phyloP scores from a whole-genome alignment of 2,113 vertebrate species.

The Ondatra zibethicus region DNA sequence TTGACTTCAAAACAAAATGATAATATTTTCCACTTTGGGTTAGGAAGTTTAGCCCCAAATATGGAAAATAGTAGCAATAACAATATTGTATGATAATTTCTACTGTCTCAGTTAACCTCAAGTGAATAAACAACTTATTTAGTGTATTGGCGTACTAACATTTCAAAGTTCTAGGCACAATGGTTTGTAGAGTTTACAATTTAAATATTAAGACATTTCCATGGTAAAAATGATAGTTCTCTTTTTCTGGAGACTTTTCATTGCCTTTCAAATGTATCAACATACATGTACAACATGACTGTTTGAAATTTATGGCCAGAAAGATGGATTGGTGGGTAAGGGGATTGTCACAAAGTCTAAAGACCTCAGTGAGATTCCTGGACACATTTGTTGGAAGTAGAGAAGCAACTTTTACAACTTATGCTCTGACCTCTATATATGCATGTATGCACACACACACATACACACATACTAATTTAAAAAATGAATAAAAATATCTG shows the following conservation, averaged over 20 bases:
- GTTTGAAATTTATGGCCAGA: background rate
- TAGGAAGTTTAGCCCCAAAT: background rate
- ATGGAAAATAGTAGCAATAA: constrained; percentile 6
- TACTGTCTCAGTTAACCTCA: background rate
- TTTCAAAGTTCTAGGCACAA: constrained; percentile 50
- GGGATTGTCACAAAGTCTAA: background rate
- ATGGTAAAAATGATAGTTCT: background rate
- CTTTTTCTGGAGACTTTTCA: background rate
- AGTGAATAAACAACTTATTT: constrained; percentile 33
- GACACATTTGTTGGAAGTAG: background rate
- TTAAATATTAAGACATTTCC: background rate
- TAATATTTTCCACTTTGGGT: background rate
- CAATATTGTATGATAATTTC: constrained; percentile 18
- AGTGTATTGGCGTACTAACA: background rate
- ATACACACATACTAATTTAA: background rate
- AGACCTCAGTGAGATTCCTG: background rate
- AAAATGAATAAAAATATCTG: background rate
- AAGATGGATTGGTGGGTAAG: background rate
- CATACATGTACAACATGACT: background rate
- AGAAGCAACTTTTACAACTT: background rate
- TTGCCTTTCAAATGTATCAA: background rate
- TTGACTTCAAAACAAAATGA: background rate
- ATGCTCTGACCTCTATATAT: background rate
- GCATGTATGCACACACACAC: background rate
- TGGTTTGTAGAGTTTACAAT: background rate